Conservation (phyloP, 2,888 invertebrate genomes). For the Cordilura impudica region DNA sequence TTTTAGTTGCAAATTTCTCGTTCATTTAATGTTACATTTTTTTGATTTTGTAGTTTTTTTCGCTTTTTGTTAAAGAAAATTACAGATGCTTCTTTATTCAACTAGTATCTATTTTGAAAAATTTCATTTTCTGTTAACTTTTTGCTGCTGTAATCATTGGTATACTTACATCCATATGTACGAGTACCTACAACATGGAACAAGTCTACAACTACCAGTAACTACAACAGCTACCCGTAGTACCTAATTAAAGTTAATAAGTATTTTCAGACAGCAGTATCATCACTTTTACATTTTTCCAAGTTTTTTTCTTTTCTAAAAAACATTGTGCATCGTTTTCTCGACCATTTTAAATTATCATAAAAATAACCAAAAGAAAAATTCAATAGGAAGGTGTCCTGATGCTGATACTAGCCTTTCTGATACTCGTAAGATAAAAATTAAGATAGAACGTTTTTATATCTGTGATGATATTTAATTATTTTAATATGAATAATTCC, state of each 20-base stretch:
- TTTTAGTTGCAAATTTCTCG: constrained; percentile 28
- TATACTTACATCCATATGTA: neutral
- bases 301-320: neutral
- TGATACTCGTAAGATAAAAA: too few species aligned
- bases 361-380: constrained; percentile 31
- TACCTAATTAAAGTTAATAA: constrained; percentile 62
- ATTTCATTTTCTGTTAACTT: constrained; percentile 10
- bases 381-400: too few species aligned
- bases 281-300: constrained; percentile 57
- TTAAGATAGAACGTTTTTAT: too few species aligned
- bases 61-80: constrained; percentile 34
- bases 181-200: constrained; percentile 15
- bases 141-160: constrained; percentile 6
- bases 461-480: too few species aligned
- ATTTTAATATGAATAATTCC: too few species aligned
- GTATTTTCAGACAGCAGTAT: constrained; percentile 59
- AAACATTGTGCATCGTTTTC: constrained; percentile 14
- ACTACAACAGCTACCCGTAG: constrained; percentile 46
- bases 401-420: too few species aligned
- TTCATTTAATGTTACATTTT: constrained; percentile 22
- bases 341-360: constrained; percentile 46
- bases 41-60: neutral
- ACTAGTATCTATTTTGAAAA: constrained; percentile 46
- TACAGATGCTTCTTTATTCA: constrained; percentile 49
- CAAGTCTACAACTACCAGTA: constrained; percentile 20